phyloP scores from a whole-genome alignment of 2,888 invertebrate species.

The Acanthosepion lycidas region DNA sequence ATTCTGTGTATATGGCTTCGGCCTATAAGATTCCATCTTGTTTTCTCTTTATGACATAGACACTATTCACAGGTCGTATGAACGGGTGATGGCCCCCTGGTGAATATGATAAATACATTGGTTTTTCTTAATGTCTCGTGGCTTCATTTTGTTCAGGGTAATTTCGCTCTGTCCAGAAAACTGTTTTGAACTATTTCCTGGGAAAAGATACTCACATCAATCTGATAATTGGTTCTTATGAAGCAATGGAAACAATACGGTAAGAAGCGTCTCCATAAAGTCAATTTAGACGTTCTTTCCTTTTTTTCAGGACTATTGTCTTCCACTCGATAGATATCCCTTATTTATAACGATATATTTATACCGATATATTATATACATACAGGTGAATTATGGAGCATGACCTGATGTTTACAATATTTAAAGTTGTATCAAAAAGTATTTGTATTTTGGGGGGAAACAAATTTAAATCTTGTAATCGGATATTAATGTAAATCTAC shows the following conservation, averaged over 20 bases:
- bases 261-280: too few relatives aligned
- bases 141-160: neutral
- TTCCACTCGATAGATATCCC: too few relatives aligned
- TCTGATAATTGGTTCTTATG: neutral
- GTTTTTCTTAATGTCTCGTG: neutral
- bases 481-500: too few relatives aligned
- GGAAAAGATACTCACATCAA: neutral
- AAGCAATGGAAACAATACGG: neutral
- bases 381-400: too few relatives aligned
- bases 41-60: neutral
- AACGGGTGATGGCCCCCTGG: neutral
- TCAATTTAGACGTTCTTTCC: too few relatives aligned
- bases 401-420: too few relatives aligned
- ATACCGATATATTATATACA: too few relatives aligned
- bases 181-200: neutral
- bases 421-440: too few relatives aligned
- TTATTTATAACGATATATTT: too few relatives aligned
- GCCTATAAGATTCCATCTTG: neutral
- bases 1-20: neutral
- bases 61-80: neutral
- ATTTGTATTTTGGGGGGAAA: too few relatives aligned
- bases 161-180: neutral
- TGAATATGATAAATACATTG: neutral
- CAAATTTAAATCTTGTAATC: too few relatives aligned
- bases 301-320: too few relatives aligned